Percentiles rank a stretch among this genome's conserved stretches.
Conservation (phyloP, 2,113 vertebrate genomes). For the Pionites leucogaster region DNA sequence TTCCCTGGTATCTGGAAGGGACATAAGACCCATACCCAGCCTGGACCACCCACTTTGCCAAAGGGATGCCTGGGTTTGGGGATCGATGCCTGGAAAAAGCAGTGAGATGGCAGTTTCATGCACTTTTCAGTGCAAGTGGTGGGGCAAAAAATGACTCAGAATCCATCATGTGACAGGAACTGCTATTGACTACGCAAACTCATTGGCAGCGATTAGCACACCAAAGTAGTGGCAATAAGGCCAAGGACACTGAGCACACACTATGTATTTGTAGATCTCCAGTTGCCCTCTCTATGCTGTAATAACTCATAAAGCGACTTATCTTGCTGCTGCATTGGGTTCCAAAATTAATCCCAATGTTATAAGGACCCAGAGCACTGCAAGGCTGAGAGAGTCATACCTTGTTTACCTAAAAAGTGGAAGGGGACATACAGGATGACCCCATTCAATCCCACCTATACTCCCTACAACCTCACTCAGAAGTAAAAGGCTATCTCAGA, state of each 20-base stretch:
- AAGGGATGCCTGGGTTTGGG: not conserved
- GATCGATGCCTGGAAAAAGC: not conserved
- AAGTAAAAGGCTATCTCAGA: not conserved
- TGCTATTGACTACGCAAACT: not conserved
- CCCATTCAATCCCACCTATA: not conserved
- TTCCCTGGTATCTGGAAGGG: not conserved
- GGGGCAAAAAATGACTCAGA: not conserved
- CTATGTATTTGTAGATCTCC: not conserved
- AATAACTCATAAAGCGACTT: not conserved
- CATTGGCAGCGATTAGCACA: not conserved
- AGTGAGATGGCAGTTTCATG: not conserved
- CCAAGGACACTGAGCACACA: not conserved
- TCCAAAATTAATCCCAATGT: accelerated
- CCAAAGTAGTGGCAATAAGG: not conserved
- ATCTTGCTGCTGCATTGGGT: not conserved
- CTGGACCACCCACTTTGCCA: not conserved
- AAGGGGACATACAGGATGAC: too few relatives aligned
- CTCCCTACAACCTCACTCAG: not conserved
- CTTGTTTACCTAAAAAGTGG: not conserved
- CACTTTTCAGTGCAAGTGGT: not conserved
- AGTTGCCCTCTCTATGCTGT: not conserved
- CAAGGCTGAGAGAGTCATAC: not conserved
- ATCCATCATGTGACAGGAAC: not conserved
- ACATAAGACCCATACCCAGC: not conserved
- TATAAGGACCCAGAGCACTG: not conserved